Base-by-base conservation (phyloP, 2,113 vertebrate genomes). In the Protobothrops mucrosquamatus region DNA sequence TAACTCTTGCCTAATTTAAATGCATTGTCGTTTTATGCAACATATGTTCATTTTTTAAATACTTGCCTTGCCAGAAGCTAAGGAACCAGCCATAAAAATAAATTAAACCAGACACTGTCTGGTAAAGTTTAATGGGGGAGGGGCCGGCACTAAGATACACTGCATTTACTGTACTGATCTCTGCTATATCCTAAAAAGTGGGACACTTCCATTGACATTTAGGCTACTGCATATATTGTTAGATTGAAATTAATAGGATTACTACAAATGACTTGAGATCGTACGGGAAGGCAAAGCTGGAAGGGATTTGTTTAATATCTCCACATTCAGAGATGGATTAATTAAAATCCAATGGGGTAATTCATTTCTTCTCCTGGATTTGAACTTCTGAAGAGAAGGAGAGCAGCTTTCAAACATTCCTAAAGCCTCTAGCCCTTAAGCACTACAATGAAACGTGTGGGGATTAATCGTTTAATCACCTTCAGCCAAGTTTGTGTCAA, bases 11-110 rank as follows among this genome's bases (percentile, higher is more conserved):
- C 94, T 96, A 95, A 96, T 97, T 97, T 95, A 96, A 95, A 97
- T 96, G 93, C 96, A 97, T 97, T 97, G 97, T 97, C 97, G 95
- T 97, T 97, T 96, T 96, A 94, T 97, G 96, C 96, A 97, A 95
- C 97, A 97, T 97, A 97, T 97, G 97, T 97, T 97, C 96, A 93
- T 95, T 97, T 97, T 96, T 96, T 95, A 96, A 97, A 96, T 96
- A 95, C 95, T 96, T 96, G 96, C 95, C 93, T 97, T 96, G 96
- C 97, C 97, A 97, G 96, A 96, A 97, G 96, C 96, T 96, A 97
- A 96, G 90, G 95, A 97, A 96, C 94, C 94, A 94, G 93, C 93
- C 96, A 87, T 96, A 96, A 96, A 97, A 94, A 97, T 93, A 97
- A 97, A 97, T 96, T 96, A 96, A 97, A 97, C 89, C 96, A 96